Evolutionary conservation across 2,888 invertebrate genomes (phyloP).

Genomic region (Sesia bembeciformis): DNA sequence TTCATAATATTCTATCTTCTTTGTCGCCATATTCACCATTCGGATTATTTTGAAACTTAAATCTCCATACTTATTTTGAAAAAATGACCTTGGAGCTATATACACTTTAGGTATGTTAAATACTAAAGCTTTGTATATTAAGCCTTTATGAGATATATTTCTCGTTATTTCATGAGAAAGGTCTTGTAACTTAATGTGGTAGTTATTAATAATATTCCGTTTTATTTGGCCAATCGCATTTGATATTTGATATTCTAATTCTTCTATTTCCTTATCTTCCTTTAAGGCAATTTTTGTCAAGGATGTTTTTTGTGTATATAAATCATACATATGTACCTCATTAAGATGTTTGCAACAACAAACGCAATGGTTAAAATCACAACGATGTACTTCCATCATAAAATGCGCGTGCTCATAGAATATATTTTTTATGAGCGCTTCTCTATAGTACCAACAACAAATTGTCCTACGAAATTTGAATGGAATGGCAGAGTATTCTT

Average conservation of each 20-base stretch:
- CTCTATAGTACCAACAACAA: conserved; percentile 27
- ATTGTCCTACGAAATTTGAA: not conserved
- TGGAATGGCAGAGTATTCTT: not conserved
- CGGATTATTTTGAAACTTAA: not conserved
- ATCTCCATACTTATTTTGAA: not conserved
- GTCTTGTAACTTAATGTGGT: not conserved
- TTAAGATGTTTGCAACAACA: not conserved
- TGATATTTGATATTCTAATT: not conserved
- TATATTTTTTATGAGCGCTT: conserved; percentile 2
- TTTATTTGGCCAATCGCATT: not conserved
- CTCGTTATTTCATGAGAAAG: not conserved
- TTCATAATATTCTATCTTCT: not conserved
- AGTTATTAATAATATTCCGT: too few species aligned
- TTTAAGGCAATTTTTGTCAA: too few species aligned
- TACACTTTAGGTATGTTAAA: not conserved
- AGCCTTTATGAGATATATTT: not conserved
- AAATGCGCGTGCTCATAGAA: not conserved
- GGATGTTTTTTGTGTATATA: too few species aligned
- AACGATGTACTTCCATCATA: not conserved
- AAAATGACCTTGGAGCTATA: not conserved
- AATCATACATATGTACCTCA: too few species aligned
- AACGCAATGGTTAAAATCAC: not conserved
- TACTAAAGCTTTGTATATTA: not conserved
- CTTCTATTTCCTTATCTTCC: not conserved
- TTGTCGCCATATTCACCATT: not conserved